Percentiles rank a stretch among this genome's conserved stretches.
Evolutionary conservation across 2,888 invertebrate genomes (phyloP).

Genomic region (Chaetogeoica ovagalla): DNA sequence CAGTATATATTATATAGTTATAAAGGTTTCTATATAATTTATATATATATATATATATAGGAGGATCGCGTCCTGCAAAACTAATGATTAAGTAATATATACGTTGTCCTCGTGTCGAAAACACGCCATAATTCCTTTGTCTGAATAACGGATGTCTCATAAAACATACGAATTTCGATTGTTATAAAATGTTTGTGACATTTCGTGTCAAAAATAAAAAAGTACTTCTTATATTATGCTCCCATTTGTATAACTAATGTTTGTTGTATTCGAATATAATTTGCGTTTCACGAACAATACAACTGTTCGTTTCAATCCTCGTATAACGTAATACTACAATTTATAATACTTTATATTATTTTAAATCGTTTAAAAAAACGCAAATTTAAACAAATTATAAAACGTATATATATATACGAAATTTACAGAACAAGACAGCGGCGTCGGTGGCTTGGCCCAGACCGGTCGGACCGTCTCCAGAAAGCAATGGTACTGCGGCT

Average conservation of each 20-base stretch:
- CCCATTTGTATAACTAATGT: no score
- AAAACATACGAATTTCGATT: slow-evolving; percentile 1
- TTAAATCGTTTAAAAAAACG: no score
- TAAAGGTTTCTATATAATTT: slow-evolving; percentile 19
- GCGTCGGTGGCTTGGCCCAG: slow-evolving; percentile 57
- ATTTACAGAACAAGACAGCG: slow-evolving; percentile 44
- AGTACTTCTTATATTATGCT: background rate
- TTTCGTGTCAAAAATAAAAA: background rate
- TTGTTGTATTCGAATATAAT: no score
- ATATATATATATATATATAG: no score
- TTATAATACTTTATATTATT: no score
- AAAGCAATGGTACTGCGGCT: slow-evolving; percentile 59
- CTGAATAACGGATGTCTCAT: slow-evolving; percentile 28
- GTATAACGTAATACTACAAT: no score
- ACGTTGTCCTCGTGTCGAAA: slow-evolving; percentile 3
- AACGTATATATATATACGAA: no score
- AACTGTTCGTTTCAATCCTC: no score
- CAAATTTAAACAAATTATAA: background rate
- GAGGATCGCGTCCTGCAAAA: background rate
- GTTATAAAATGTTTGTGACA: slow-evolving; percentile 3
- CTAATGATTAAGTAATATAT: no score
- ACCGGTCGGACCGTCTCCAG: slow-evolving; percentile 67
- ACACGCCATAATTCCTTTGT: slow-evolving; percentile 36
- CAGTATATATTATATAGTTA: background rate
- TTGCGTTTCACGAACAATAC: no score